Evolutionary conservation across 2,797 vertebrate species (phyloP).

Genomic region (Sarcoramphus papa): DNA sequence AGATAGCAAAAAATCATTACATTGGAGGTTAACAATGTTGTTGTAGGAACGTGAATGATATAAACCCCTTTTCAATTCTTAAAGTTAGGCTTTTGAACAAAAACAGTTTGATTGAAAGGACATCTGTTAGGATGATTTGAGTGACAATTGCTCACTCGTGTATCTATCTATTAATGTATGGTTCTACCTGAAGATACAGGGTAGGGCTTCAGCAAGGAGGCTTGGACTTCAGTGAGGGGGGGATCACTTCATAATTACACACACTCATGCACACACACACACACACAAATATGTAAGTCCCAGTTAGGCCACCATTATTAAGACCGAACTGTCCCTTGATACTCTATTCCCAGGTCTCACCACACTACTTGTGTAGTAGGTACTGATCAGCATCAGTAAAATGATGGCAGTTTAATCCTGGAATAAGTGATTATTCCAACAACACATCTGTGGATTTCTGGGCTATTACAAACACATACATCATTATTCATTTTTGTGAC

Average conservation of each 20-base stretch:
- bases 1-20: slow-evolving; percentile 75
- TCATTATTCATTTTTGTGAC: neutral
- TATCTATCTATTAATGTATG: neutral
- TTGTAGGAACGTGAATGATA: slow-evolving; percentile 66
- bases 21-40: slow-evolving; percentile 71
- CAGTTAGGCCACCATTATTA: neutral
- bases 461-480: neutral
- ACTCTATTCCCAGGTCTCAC: neutral
- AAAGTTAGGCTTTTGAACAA: slow-evolving; percentile 1
- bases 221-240: neutral
- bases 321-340: neutral
- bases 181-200: neutral
- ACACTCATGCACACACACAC: neutral
- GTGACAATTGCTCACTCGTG: neutral
- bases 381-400: neutral
- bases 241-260: neutral
- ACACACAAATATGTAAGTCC: neutral
- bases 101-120: neutral
- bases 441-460: neutral
- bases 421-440: neutral
- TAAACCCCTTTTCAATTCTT: slow-evolving; percentile 3
- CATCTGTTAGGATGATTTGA: neutral
- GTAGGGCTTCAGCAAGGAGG: neutral
- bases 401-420: neutral
- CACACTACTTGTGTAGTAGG: neutral